phyloP scores from a whole-genome alignment of 2,888 invertebrate genomes.

The Drosophila colorata region DNA sequence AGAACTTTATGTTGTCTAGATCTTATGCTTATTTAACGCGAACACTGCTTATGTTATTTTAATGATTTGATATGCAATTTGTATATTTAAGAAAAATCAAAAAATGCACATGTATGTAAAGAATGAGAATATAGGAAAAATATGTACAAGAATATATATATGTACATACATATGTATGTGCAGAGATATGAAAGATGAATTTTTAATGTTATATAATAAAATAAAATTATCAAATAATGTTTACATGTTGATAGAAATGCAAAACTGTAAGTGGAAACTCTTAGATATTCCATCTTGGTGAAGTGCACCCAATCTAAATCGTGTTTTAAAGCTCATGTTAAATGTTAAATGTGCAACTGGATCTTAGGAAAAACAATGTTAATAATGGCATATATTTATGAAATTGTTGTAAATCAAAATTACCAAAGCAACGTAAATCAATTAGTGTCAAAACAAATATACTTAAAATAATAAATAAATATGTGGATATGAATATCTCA shows the following conservation, averaged over 20 bases:
- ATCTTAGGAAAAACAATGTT: slow-evolving; percentile 46
- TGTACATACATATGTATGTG: background rate
- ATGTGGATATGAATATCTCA: slow-evolving; percentile 14
- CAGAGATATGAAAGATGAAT: slow-evolving; percentile 11
- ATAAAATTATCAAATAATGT: slow-evolving; percentile 34
- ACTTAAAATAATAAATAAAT: slow-evolving; percentile 37
- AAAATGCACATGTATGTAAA: slow-evolving; percentile 8
- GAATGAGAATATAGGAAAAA: slow-evolving; percentile 1
- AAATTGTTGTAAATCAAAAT: slow-evolving; percentile 75
- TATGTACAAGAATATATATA: slow-evolving; percentile 5
- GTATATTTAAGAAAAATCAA: slow-evolving; percentile 21
- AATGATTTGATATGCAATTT: slow-evolving; percentile 18
- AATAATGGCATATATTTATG: slow-evolving; percentile 45
- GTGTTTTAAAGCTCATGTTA: slow-evolving; percentile 49
- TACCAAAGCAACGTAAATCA: slow-evolving; percentile 67
- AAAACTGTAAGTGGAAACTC: slow-evolving; percentile 42
- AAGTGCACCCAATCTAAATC: slow-evolving; percentile 29
- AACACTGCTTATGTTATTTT: slow-evolving; percentile 28
- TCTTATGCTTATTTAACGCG: slow-evolving; percentile 4
- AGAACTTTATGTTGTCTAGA: slow-evolving; percentile 31
- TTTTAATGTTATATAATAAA: slow-evolving; percentile 27
- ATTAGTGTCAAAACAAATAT: slow-evolving; percentile 74
- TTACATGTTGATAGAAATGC: slow-evolving; percentile 20
- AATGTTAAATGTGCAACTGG: slow-evolving; percentile 34
- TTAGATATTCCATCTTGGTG: slow-evolving; percentile 47